These are phyloP conservation scores for Chrysolina oricalcia DNA, from an alignment of 2,888 invertebrate species.

Conservation along the genomic window DNA sequence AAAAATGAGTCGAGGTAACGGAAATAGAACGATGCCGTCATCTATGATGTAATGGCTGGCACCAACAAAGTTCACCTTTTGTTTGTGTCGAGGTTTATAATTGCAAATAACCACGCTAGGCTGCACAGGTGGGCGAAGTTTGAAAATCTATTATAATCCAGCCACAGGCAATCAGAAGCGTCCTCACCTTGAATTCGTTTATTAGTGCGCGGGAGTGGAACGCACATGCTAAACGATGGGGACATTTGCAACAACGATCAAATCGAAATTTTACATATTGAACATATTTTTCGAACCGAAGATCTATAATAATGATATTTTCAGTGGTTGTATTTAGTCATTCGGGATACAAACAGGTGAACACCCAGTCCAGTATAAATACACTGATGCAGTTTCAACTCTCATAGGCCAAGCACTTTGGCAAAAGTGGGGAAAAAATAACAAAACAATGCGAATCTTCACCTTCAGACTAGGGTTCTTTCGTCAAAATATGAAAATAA, in stretches of 20 bases:
- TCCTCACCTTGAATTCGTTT: slow-evolving; percentile 10
- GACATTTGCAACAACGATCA: background rate
- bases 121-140: slow-evolving; percentile 19
- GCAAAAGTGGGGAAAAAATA: too few species aligned
- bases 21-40: slow-evolving; percentile 41
- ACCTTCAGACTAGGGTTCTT: too few species aligned
- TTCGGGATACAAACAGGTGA: too few species aligned
- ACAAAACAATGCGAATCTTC: too few species aligned
- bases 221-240: background rate
- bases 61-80: slow-evolving; percentile 40
- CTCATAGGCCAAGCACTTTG: too few species aligned
- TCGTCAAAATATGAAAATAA: too few species aligned
- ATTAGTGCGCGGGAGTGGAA: slow-evolving; percentile 8
- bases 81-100: slow-evolving; percentile 36
- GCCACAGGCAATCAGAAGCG: background rate
- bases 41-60: slow-evolving; percentile 37
- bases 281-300: too few species aligned
- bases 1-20: slow-evolving; percentile 11
- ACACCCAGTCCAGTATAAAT: too few species aligned
- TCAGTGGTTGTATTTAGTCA: too few species aligned
- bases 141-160: slow-evolving; percentile 1
- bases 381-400: too few species aligned
- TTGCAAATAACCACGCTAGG: slow-evolving; percentile 22
- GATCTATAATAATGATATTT: too few species aligned
- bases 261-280: too few species aligned